Percentiles rank a stretch among this genome's conserved stretches.
Conservation (phyloP, 1,140 invertebrate genomes). For the Formica exsecta region DNA sequence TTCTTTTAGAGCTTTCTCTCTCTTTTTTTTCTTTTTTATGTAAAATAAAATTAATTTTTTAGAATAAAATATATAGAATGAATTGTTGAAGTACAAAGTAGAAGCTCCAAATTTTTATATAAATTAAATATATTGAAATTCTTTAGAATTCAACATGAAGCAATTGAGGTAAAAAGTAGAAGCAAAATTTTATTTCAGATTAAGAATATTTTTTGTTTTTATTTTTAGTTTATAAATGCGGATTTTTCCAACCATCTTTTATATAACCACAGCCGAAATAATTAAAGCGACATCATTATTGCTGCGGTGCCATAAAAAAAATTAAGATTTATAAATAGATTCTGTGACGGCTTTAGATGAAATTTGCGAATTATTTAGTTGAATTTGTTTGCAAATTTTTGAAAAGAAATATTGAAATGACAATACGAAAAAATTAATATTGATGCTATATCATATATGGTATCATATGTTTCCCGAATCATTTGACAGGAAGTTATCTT, state of each 20-base stretch:
- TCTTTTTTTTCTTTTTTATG: neutral
- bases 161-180: no score
- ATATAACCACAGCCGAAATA: neutral
- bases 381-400: neutral
- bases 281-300: slow-evolving; percentile 29
- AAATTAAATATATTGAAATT: no score
- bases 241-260: neutral
- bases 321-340: neutral
- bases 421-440: neutral
- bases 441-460: neutral
- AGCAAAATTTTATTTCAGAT: no score
- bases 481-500: neutral
- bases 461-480: neutral
- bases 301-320: neutral
- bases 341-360: neutral
- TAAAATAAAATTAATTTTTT: neutral
- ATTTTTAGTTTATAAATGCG: neutral
- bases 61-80: slow-evolving; percentile 5
- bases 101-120: no score
- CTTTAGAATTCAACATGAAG: no score
- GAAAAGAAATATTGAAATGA: neutral
- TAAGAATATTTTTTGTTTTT: neutral
- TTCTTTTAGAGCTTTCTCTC: neutral
- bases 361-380: slow-evolving; percentile 22
- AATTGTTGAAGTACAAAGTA: no score